Percentiles rank a stretch among this genome's conserved stretches.
Evolutionary conservation across 2,888 invertebrate species (phyloP).

Genomic region (Tupiocoris notatus): DNA sequence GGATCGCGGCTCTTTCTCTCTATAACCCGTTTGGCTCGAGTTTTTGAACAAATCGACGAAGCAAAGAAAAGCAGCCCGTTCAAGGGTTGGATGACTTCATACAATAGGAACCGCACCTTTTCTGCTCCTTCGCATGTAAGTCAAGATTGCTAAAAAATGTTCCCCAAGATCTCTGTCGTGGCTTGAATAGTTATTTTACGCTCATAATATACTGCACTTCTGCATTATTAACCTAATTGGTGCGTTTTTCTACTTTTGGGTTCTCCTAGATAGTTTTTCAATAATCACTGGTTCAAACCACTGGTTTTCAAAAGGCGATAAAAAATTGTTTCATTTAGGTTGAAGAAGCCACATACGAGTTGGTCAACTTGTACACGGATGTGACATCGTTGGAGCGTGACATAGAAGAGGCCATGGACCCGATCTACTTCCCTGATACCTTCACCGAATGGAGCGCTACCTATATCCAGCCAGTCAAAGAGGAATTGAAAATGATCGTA

Average conservation of each 20-base stretch:
- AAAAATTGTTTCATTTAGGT: constrained; percentile 50
- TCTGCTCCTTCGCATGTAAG: constrained; percentile 57
- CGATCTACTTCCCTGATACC: constrained; percentile 56
- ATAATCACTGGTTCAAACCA: background rate
- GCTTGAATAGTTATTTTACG: too few species aligned
- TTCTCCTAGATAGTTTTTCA: too few species aligned
- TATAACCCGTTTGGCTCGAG: constrained; percentile 55
- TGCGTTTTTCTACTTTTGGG: too few species aligned
- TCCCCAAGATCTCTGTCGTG: too few species aligned
- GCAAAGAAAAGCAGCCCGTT: constrained; percentile 54
- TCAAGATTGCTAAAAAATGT: constrained; percentile 3
- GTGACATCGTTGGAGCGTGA: constrained; percentile 55
- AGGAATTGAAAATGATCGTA: constrained; percentile 54
- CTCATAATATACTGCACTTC: too few species aligned
- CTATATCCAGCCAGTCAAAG: constrained; percentile 54
- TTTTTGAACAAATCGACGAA: constrained; percentile 36
- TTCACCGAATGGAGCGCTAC: constrained; percentile 57
- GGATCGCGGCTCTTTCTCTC: constrained; percentile 58
- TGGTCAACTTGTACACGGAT: constrained; percentile 55
- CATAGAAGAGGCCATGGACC: constrained; percentile 54
- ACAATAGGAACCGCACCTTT: constrained; percentile 57
- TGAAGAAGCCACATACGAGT: constrained; percentile 55
- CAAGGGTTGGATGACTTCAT: constrained; percentile 60
- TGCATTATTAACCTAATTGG: too few species aligned
- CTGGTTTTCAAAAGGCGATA: background rate